phyloP scores from a whole-genome alignment of 2,797 vertebrate genomes.

The Ibycter americanus region DNA sequence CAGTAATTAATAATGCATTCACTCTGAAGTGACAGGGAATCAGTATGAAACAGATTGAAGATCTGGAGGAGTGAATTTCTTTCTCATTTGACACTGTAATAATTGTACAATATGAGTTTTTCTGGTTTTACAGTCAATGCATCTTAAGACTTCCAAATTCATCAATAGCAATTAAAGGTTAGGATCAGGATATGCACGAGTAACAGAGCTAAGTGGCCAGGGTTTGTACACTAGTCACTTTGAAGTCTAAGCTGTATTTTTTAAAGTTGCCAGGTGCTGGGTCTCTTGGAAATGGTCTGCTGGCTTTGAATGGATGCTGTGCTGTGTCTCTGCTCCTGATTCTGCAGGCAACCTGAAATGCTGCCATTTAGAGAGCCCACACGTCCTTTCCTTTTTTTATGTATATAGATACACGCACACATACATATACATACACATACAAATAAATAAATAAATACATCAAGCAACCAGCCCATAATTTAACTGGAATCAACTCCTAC shows the following conservation, averaged over 20 bases:
- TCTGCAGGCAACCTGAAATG: not conserved
- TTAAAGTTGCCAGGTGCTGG: not conserved
- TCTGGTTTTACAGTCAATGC: not conserved
- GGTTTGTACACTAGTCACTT: not conserved
- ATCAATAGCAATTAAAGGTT: not conserved
- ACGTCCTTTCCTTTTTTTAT: not conserved
- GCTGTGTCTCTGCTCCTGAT: not conserved
- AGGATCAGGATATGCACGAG: not conserved
- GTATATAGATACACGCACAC: not conserved
- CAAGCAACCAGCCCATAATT: not conserved
- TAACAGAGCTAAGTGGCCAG: not conserved
- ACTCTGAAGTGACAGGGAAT: not conserved
- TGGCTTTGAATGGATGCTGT: not conserved
- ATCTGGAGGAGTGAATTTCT: not conserved
- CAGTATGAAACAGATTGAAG: not conserved
- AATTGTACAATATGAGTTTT: not conserved
- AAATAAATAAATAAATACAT: not conserved
- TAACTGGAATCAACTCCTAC: not conserved
- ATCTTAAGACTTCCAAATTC: not conserved
- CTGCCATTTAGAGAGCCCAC: not conserved
- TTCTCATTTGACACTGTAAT: not conserved
- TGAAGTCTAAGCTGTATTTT: not conserved
- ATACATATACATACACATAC: no score
- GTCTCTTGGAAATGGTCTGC: not conserved
- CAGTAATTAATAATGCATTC: not conserved